A percentile compares a stretch with the other conserved stretches of the same genome.
phyloP scores from a whole-genome alignment of 2,797 vertebrate genomes.

The Anabacerthia variegaticeps region DNA sequence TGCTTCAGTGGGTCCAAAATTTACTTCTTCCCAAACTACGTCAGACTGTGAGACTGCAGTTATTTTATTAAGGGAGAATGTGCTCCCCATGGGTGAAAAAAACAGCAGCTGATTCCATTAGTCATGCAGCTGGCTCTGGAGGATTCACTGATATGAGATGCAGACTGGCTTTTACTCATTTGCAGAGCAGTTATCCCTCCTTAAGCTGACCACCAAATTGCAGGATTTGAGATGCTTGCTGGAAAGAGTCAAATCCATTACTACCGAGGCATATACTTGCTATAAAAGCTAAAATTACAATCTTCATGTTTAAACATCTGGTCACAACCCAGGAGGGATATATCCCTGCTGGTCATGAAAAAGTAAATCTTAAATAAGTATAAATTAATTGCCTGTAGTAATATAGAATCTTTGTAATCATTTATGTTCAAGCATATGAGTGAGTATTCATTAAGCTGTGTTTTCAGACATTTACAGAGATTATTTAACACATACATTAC shows the following conservation, averaged over 20 bases:
- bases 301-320: conserved; percentile 51
- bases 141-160: background rate
- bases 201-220: conserved; percentile 40
- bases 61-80: conserved; percentile 28
- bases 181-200: background rate
- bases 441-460: conserved; percentile 5
- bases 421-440: conserved; percentile 1
- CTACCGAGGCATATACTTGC: conserved; percentile 15
- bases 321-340: conserved; percentile 28
- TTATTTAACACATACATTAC: conserved; percentile 46
- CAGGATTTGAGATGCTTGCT: conserved; percentile 9
- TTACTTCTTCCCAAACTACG: background rate
- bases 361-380: conserved; percentile 55
- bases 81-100: background rate
- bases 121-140: conserved; percentile 21
- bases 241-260: conserved; percentile 33
- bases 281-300: conserved; percentile 43
- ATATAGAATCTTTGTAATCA: conserved; percentile 16
- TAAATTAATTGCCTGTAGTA: conserved; percentile 52
- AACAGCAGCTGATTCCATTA: conserved; percentile 39
- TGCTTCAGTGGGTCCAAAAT: conserved; percentile 19
- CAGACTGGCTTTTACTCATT: background rate
- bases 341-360: conserved; percentile 4
- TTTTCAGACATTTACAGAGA: conserved; percentile 10
- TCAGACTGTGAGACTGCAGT: background rate